Evolutionary conservation across 2,113 vertebrate genomes (phyloP), one percentile per base, ranked within the genome.

Genomic region (Thunnus thynnus): DNA sequence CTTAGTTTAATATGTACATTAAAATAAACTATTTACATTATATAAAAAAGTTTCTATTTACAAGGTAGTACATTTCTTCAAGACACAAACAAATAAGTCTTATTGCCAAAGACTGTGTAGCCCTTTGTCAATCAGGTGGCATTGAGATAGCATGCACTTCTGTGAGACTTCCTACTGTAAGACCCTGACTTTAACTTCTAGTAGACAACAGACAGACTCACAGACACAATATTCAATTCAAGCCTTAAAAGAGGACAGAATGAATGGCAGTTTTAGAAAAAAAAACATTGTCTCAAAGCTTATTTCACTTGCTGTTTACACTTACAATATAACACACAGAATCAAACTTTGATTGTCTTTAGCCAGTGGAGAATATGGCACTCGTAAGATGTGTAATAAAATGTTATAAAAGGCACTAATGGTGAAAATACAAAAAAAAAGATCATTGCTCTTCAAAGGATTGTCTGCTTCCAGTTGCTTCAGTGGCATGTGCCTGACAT

Each of bases 1-100:
- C 90, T 94, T 93, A 95, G 94, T 96, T 95, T 94, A 95, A 91
- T 96, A 96, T 96, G 92, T 96, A 97, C 95, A 97, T 88, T 92
- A 95, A 94, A 94, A 93, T 94, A 95, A 94, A 95, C 91, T 94
- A 95, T 94, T 95, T 94, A 96, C 96, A 93, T 62, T 76, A 90
- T 94, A 95, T 94, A 96, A 96, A 96, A 81, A 89, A 44, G 47
- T 67, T 55, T 64, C 91, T 96, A 97, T 97, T 93, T 97, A 97
- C 97, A 97, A 87, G 75, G 91, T 80, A 88, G 81, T 83, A 94
- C 92, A 94, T 87, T 84, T 90, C 79, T 93, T 86, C 89, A 94
- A 94, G 93, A 93, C 94, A 84, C 25, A 86, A 84, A 91, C 66
- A 88, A 80, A 89, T 87, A 94, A 83, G 91, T 94, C 56, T 89